These are phyloP conservation scores for Phalacrocorax pelagicus DNA, from an alignment of 2,113 vertebrate species.

Conservation along the genomic window DNA sequence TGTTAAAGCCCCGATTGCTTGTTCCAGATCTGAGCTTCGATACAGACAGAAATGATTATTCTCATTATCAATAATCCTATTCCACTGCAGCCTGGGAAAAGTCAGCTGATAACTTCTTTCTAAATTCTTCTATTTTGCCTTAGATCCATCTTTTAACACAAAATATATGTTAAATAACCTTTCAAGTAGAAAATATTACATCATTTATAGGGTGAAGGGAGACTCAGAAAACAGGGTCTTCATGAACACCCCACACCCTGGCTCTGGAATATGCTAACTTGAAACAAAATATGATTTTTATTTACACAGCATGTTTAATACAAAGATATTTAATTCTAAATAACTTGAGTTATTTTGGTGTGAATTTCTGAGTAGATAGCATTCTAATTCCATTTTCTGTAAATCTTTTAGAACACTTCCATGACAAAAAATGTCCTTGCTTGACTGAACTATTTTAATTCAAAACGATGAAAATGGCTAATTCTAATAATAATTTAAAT, in stretches of 20 bases:
- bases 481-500: constrained; percentile 29
- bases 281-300: not conserved
- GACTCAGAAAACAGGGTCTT: not conserved
- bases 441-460: constrained; percentile 9
- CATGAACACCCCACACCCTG: not conserved
- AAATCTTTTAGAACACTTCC: not conserved
- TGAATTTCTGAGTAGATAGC: not conserved
- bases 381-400: not conserved
- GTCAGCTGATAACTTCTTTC: not conserved
- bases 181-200: not conserved
- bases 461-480: constrained; percentile 4
- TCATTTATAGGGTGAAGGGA: not conserved
- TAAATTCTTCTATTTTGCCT: not conserved
- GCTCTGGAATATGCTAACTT: not conserved
- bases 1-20: not conserved
- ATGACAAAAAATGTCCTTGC: not conserved
- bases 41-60: not conserved
- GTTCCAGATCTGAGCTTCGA: not conserved
- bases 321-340: not conserved
- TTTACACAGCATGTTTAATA: not conserved
- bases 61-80: not conserved
- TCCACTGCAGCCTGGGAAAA: not conserved
- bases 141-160: not conserved
- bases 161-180: not conserved
- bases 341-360: not conserved